phyloP scores from a whole-genome alignment of 2,888 invertebrate genomes.

The Rhagonycha lutea region DNA sequence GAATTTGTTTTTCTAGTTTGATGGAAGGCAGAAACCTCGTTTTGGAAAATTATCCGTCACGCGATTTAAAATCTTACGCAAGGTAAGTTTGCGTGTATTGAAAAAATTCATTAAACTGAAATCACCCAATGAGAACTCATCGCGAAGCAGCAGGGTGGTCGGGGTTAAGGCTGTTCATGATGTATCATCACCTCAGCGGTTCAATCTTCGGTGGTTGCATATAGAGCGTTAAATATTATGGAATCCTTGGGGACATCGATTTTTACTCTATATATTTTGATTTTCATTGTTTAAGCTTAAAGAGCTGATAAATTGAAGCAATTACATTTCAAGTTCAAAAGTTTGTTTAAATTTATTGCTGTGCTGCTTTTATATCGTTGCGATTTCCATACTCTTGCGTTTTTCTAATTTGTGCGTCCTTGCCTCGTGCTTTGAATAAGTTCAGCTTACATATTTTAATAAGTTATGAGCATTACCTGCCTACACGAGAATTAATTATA shows the following conservation, averaged over 20 bases:
- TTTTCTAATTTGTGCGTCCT: neutral
- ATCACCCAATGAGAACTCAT: neutral
- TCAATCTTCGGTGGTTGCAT: no score
- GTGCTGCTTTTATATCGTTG: neutral
- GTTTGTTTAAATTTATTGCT: neutral
- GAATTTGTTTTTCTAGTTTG: no score
- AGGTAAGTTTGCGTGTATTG: neutral
- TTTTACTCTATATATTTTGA: no score
- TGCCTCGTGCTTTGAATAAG: neutral
- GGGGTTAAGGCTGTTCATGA: neutral
- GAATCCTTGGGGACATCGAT: neutral
- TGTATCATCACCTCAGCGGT: neutral
- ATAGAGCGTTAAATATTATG: no score
- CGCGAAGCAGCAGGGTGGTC: neutral
- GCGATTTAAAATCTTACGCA: neutral
- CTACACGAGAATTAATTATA: neutral
- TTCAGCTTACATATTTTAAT: neutral
- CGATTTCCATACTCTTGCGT: neutral
- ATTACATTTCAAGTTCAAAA: neutral
- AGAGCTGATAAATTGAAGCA: neutral
- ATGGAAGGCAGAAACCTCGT: neutral
- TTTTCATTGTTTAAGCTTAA: neutral
- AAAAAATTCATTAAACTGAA: no score
- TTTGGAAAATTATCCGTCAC: neutral
- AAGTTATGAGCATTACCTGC: neutral